phyloP scores from a whole-genome alignment of 2,113 vertebrate genomes.

The Anseranas semipalmata region DNA sequence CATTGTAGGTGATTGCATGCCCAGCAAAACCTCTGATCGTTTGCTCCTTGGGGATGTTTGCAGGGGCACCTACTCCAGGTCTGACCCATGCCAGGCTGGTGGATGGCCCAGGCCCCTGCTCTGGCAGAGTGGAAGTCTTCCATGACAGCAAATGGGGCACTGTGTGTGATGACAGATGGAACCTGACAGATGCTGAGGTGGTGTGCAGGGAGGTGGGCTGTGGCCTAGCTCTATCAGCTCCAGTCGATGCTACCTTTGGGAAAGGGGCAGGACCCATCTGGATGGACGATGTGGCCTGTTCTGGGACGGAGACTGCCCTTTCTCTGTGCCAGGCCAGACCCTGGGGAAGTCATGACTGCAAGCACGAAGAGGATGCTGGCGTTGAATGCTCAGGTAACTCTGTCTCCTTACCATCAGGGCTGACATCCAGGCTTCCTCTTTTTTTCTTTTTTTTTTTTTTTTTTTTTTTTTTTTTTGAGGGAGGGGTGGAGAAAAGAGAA shows the following conservation, averaged over 20 bases:
- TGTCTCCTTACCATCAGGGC: neutral
- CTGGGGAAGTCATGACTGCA: neutral
- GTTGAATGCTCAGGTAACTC: slow-evolving; percentile 16
- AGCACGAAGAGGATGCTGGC: neutral
- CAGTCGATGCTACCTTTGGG: neutral
- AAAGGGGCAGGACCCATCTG: neutral
- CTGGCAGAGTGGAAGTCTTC: neutral
- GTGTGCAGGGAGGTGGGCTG: slow-evolving; percentile 12
- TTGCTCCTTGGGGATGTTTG: neutral
- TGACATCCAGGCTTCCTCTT: neutral
- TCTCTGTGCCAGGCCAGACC: neutral
- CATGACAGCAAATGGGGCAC: neutral
- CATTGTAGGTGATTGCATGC: fast-evolving
- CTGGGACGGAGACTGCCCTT: neutral
- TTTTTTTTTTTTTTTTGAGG: neutral
- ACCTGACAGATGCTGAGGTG: neutral
- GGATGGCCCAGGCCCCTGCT: neutral
- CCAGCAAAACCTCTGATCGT: neutral
- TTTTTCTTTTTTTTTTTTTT: too few relatives aligned
- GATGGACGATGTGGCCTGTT: neutral
- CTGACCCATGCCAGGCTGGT: neutral
- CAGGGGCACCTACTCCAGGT: neutral
- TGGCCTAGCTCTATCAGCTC: neutral
- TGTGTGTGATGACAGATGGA: neutral
- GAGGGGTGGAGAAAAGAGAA: neutral